Evolutionary conservation across 2,113 vertebrate genomes (phyloP).

Genomic region (Onychostoma macrolepis): DNA sequence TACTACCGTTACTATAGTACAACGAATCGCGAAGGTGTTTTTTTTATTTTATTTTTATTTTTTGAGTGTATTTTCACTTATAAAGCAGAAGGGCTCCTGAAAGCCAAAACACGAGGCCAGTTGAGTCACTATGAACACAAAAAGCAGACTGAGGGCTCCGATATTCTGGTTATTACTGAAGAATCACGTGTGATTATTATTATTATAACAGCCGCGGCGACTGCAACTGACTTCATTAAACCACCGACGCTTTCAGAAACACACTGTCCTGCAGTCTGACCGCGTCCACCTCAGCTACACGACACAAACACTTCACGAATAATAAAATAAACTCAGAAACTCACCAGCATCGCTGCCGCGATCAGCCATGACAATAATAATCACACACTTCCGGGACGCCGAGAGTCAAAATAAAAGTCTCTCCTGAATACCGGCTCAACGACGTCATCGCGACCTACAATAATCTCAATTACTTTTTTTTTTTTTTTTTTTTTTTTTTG

Average conservation of each 20-base stretch:
- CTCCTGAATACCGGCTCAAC: background rate
- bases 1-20: no score
- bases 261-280: background rate
- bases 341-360: background rate
- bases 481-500: no score
- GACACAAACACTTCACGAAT: background rate
- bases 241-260: background rate
- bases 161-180: background rate
- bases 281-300: background rate
- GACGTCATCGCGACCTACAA: background rate
- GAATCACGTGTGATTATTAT: background rate
- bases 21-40: background rate
- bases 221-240: background rate
- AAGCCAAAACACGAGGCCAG: background rate
- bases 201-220: background rate
- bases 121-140: no score
- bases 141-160: background rate
- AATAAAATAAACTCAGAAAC: background rate
- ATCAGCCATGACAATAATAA: background rate
- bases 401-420: conserved; percentile 7
- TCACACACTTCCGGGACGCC: background rate
- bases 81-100: background rate
- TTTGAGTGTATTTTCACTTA: background rate
- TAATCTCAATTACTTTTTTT: no score
- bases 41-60: no score